Percentiles rank a stretch among this genome's conserved stretches.
These are phyloP conservation scores for Panurus biarmicus DNA, from an alignment of 2,113 vertebrate species.

Conservation along the genomic window DNA sequence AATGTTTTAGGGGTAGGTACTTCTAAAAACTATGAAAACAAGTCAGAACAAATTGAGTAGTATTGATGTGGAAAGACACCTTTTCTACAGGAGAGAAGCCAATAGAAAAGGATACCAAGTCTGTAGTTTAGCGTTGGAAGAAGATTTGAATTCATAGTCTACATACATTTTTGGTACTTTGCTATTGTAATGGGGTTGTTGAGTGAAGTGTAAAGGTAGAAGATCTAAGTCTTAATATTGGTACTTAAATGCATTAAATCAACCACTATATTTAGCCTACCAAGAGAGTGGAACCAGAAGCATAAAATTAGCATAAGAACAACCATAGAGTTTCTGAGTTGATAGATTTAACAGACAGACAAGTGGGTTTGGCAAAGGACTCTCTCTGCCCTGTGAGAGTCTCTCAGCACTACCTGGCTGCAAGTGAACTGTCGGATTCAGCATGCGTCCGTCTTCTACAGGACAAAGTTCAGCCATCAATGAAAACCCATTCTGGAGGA, in stretches of 20 bases:
- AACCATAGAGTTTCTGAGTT: background rate
- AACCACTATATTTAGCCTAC: background rate
- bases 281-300: background rate
- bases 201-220: background rate
- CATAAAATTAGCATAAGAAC: background rate
- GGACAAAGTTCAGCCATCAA: background rate
- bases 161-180: background rate
- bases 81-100: background rate
- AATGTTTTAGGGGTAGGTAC: background rate
- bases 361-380: background rate
- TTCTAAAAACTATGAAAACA: background rate
- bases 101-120: background rate
- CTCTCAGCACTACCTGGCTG: background rate
- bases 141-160: background rate
- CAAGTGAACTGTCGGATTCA: background rate
- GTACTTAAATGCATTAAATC: background rate
- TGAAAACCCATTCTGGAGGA: background rate
- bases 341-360: background rate
- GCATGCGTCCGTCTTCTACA: accelerated
- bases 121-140: background rate
- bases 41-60: background rate
- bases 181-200: background rate
- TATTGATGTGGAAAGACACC: background rate
- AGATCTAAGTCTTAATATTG: background rate
- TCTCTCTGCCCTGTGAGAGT: background rate